Evolutionary conservation across 2,888 invertebrate genomes (phyloP).

Genomic region (Anagyrus pseudococci): DNA sequence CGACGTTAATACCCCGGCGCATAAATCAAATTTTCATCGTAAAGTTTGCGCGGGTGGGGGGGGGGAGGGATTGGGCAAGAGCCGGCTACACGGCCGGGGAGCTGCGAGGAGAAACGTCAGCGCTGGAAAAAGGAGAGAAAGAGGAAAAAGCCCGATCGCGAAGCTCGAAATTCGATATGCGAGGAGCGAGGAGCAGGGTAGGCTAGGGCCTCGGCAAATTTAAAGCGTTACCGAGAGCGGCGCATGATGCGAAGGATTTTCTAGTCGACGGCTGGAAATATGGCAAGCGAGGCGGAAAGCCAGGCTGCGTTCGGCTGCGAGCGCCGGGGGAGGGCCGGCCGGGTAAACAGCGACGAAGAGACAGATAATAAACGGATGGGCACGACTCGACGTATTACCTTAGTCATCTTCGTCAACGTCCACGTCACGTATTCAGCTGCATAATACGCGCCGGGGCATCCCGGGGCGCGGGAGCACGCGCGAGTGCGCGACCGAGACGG

Average conservation of each 20-base stretch:
- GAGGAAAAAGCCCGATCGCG: too few species aligned
- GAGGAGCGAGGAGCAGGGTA: background rate
- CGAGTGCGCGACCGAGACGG: too few species aligned
- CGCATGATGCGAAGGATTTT: slow-evolving; percentile 3
- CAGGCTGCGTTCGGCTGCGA: too few species aligned
- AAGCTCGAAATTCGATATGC: slow-evolving; percentile 6
- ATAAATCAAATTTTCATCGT: too few species aligned
- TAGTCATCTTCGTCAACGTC: slow-evolving; percentile 35
- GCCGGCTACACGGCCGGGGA: too few species aligned
- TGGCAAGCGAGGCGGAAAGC: background rate
- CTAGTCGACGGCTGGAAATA: background rate
- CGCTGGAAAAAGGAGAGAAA: too few species aligned
- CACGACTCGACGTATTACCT: slow-evolving; percentile 32
- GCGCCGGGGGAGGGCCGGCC: slow-evolving; percentile 1
- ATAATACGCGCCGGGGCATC: slow-evolving; percentile 31
- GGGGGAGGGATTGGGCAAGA: too few species aligned
- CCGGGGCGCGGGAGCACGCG: too few species aligned
- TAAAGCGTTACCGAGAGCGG: background rate
- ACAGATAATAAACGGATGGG: slow-evolving; percentile 33
- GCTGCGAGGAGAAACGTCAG: background rate
- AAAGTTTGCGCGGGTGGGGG: too few species aligned
- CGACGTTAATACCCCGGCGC: too few species aligned
- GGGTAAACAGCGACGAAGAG: slow-evolving; percentile 20
- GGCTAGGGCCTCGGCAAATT: background rate
- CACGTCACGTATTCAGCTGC: slow-evolving; percentile 34